Evolutionary conservation across 2,797 vertebrate genomes (phyloP).

Genomic region (Fratercula arctica): DNA sequence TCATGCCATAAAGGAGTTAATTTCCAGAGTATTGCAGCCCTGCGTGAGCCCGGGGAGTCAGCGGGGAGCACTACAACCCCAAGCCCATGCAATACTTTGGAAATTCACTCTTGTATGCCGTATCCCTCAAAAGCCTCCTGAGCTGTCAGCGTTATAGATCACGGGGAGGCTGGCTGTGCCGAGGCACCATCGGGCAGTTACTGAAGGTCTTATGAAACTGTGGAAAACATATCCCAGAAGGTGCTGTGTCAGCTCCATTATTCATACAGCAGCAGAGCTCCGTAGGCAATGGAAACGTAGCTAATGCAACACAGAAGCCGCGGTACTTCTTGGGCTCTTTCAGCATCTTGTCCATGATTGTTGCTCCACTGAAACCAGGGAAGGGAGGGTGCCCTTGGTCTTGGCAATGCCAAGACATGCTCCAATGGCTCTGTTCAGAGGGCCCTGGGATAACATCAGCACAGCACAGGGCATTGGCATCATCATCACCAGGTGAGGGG

Average conservation of each 20-base stretch:
- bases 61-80: constrained; percentile 39
- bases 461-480: background rate
- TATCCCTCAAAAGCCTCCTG: constrained; percentile 29
- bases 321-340: background rate
- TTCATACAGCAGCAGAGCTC: constrained; percentile 23
- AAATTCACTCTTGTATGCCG: background rate
- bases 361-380: background rate
- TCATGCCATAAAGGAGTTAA: background rate
- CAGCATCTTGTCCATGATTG: background rate
- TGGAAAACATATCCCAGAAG: constrained; percentile 41
- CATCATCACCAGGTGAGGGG: background rate
- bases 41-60: background rate
- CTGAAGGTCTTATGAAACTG: constrained; percentile 6
- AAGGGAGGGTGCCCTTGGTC: background rate
- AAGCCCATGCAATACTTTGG: constrained; percentile 30
- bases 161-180: background rate
- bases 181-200: background rate
- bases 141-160: background rate
- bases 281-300: background rate
- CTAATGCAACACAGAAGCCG: background rate
- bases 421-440: background rate
- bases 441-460: background rate
- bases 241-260: constrained; percentile 33
- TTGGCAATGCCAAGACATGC: background rate
- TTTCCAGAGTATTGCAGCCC: background rate